Evolutionary conservation across 2,797 vertebrate species (phyloP).

Genomic region (Melanotaenia pygmaea): DNA sequence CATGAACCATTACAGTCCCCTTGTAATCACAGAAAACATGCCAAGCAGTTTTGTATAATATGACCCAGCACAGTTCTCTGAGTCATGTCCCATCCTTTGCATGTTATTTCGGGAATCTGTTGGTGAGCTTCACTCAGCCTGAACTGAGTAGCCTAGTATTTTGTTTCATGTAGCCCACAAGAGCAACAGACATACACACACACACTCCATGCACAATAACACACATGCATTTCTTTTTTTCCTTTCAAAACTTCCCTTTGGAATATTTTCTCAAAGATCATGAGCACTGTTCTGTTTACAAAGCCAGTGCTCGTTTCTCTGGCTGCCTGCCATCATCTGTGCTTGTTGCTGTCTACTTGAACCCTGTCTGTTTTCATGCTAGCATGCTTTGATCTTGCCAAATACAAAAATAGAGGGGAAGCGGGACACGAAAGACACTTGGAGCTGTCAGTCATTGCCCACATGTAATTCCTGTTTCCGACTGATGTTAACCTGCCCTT

Average conservation of each 20-base stretch:
- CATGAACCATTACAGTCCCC: neutral
- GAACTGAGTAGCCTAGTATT: conserved; percentile 28
- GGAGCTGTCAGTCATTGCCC: conserved; percentile 70
- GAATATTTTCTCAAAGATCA: neutral
- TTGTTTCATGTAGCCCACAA: conserved; percentile 51
- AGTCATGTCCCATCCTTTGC: conserved; percentile 33
- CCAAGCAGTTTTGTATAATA: neutral
- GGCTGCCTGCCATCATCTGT: conserved; percentile 15
- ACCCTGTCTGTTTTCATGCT: conserved; percentile 47
- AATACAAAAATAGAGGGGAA: conserved; percentile 65
- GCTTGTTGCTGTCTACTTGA: conserved; percentile 19
- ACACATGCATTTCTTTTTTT: neutral
- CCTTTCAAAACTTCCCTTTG: neutral
- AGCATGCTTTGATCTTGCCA: conserved; percentile 57
- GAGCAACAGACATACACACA: conserved; percentile 7
- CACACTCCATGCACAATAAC: conserved; percentile 15
- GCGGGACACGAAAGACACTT: conserved; percentile 61
- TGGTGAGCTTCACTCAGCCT: conserved; percentile 30
- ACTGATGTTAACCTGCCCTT: neutral
- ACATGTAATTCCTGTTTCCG: conserved; percentile 20
- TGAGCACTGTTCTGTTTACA: neutral
- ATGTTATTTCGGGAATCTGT: conserved; percentile 56
- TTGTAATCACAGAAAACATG: conserved; percentile 15
- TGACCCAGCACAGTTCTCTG: conserved; percentile 25
- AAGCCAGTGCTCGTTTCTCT: conserved; percentile 14